phyloP scores from a whole-genome alignment of 2,113 vertebrate species.

The Microtus oregoni region DNA sequence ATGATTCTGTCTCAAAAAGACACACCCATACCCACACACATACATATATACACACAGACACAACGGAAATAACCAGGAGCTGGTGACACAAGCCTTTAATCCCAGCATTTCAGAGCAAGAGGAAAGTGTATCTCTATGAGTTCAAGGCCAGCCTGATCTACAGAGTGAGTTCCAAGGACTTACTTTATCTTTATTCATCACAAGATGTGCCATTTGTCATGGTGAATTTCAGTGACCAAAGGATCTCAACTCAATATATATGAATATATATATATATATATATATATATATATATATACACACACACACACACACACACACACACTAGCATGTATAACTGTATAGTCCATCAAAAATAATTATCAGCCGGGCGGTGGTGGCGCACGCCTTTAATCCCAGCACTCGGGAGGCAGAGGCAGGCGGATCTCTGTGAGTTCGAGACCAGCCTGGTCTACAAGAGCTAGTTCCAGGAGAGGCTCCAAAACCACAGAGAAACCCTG shows the following conservation, averaged over 20 bases:
- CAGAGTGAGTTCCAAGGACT: neutral
- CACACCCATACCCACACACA: neutral
- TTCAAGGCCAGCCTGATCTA: neutral
- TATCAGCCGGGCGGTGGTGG: too few relatives aligned
- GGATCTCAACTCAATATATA: neutral
- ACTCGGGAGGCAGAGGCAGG: too few relatives aligned
- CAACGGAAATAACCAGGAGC: neutral
- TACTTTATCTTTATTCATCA: neutral
- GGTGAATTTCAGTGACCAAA: neutral
- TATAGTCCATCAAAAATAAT: neutral
- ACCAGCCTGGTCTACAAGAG: too few relatives aligned
- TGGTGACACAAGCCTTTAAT: neutral
- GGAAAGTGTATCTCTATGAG: neutral
- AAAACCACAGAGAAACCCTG: too few relatives aligned
- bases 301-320: too few relatives aligned
- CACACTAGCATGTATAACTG: neutral
- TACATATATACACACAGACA: neutral
- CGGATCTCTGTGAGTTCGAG: too few relatives aligned
- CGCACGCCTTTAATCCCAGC: too few relatives aligned
- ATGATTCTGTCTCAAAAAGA: neutral
- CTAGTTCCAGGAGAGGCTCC: too few relatives aligned
- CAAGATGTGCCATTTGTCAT: neutral
- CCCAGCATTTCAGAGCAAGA: neutral
- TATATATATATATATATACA: rapidly evolving
- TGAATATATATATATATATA: too few relatives aligned